These are phyloP conservation scores for Calliopum simillimum DNA, from an alignment of 2,888 invertebrate species.

Conservation along the genomic window DNA sequence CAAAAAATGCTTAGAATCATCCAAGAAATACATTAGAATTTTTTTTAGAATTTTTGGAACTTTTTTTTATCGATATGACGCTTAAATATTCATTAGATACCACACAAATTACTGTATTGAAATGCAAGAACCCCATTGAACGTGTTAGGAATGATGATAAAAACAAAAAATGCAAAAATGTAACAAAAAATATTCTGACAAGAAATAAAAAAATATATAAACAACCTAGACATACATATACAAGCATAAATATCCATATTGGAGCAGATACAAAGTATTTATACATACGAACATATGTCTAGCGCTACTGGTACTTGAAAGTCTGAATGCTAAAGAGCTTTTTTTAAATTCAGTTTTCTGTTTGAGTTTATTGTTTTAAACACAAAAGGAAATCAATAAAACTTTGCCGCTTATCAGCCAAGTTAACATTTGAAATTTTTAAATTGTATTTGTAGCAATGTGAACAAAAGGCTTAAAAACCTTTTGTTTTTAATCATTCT, in stretches of 20 bases:
- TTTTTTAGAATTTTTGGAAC: too few species aligned
- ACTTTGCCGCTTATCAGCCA: constrained; percentile 10
- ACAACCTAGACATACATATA: not conserved
- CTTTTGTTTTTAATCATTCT: too few species aligned
- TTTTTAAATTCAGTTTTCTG: not conserved
- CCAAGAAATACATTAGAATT: too few species aligned
- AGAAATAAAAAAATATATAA: not conserved
- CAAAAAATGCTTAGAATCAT: too few species aligned
- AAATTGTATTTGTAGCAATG: too few species aligned
- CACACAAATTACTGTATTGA: too few species aligned
- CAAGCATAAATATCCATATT: not conserved
- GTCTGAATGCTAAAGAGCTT: not conserved
- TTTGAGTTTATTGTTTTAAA: not conserved
- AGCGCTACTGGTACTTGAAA: not conserved
- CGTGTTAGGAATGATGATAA: constrained; percentile 9
- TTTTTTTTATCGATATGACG: too few species aligned
- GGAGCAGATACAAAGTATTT: not conserved
- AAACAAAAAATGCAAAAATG: not conserved
- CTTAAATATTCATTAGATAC: too few species aligned
- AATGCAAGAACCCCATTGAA: constrained; percentile 6
- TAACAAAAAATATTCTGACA: not conserved
- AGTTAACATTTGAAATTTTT: too few species aligned
- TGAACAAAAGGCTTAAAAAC: too few species aligned
- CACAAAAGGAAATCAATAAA: not conserved
- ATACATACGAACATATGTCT: too few species aligned